Evolutionary conservation across 2,888 invertebrate species (phyloP).

Genomic region (Polia nebulosa): DNA sequence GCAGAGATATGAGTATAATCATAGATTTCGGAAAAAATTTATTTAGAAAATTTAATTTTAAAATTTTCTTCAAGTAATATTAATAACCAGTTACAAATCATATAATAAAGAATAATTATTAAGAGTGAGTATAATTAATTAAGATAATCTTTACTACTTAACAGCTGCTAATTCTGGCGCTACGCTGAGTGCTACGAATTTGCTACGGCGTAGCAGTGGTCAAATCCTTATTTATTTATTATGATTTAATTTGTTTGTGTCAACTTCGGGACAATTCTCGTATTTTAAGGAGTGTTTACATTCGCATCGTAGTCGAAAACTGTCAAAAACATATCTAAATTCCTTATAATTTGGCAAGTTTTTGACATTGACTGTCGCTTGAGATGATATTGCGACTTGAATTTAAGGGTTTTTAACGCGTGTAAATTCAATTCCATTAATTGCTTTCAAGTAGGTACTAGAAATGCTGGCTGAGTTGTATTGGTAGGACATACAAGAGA

Average conservation of each 20-base stretch:
- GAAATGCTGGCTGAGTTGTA: not conserved
- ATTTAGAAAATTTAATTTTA: not conserved
- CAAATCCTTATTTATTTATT: not conserved
- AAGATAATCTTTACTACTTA: conserved; percentile 15
- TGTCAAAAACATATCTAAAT: no score
- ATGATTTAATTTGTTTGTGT: not conserved
- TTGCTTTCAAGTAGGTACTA: not conserved
- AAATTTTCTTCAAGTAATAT: not conserved
- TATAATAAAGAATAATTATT: no score
- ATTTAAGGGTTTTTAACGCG: no score
- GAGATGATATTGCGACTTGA: no score
- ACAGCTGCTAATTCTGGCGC: conserved; percentile 34
- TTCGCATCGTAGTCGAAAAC: no score
- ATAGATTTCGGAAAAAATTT: not conserved
- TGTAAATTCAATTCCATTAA: not conserved
- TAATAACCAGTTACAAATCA: not conserved
- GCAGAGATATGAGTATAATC: not conserved
- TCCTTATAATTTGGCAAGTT: no score
- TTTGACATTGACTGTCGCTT: no score
- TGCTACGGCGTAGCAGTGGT: conserved; percentile 59
- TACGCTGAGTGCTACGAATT: conserved; percentile 62
- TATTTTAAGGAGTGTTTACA: no score
- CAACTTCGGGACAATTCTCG: not conserved
- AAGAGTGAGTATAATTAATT: no score
- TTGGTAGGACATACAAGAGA: not conserved